Percentiles rank a stretch among this genome's conserved stretches.
Evolutionary conservation across 2,797 vertebrate species (phyloP).

Genomic region (Semaprochilodus insignis): DNA sequence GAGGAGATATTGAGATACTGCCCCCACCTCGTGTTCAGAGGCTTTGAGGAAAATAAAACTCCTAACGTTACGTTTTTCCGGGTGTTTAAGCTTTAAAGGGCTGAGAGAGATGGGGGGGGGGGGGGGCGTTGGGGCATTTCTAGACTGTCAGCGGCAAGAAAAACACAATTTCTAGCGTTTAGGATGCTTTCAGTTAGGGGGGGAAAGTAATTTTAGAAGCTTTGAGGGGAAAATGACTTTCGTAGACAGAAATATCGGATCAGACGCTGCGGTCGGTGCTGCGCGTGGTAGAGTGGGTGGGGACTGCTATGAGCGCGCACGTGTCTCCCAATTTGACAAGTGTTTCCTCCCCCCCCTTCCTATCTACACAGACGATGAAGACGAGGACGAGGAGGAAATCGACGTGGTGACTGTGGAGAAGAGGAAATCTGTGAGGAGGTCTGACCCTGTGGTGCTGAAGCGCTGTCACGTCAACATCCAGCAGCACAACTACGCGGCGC

Average conservation of each 20-base stretch:
- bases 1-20: no score
- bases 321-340: slow-evolving; percentile 24
- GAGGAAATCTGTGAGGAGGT: slow-evolving; percentile 66
- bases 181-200: no score
- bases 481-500: slow-evolving; percentile 93
- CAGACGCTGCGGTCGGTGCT: background rate
- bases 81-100: background rate
- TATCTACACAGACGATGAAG: slow-evolving; percentile 49
- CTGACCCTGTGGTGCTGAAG: slow-evolving; percentile 86
- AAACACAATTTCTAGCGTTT: no score
- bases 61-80: background rate
- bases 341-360: background rate
- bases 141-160: background rate
- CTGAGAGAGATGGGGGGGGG: no score
- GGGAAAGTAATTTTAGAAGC: no score
- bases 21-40: background rate
- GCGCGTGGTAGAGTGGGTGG: slow-evolving; percentile 45
- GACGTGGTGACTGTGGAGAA: slow-evolving; percentile 91
- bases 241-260: no score
- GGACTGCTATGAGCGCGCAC: slow-evolving; percentile 51
- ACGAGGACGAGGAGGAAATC: slow-evolving; percentile 86
- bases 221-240: background rate
- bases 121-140: background rate
- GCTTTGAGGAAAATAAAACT: background rate
- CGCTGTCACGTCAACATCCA: slow-evolving; percentile 88